Evolutionary conservation across 2,797 vertebrate species (phyloP).

Genomic region (Paratrypauchen microcephalus): DNA sequence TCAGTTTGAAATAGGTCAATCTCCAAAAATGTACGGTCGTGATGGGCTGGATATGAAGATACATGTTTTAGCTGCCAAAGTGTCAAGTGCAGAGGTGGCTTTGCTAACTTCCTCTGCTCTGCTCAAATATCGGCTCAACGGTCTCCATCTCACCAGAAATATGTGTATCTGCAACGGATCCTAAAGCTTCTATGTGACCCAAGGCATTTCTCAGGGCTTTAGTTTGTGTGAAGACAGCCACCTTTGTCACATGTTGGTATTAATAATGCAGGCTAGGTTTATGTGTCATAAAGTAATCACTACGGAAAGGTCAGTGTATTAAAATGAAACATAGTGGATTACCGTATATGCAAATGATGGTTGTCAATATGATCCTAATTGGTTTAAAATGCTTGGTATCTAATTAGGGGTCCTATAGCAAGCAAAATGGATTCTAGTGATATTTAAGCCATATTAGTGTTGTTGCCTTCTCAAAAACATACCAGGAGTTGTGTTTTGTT

Average conservation of each 20-base stretch:
- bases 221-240: slow-evolving; percentile 39
- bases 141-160: slow-evolving; percentile 60
- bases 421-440: background rate
- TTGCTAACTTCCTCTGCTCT: slow-evolving; percentile 34
- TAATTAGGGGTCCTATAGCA: background rate
- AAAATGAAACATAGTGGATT: background rate
- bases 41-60: slow-evolving; percentile 4
- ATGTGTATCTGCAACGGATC: slow-evolving; percentile 54
- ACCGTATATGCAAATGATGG: background rate
- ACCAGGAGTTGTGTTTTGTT: too few relatives aligned
- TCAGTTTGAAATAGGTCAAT: slow-evolving; percentile 8
- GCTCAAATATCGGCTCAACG: slow-evolving; percentile 54
- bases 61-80: slow-evolving; percentile 22
- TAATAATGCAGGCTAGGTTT: slow-evolving; percentile 27
- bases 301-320: background rate
- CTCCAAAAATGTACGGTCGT: background rate
- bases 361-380: background rate
- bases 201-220: slow-evolving; percentile 52
- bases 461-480: too few relatives aligned
- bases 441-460: too few relatives aligned
- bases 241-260: slow-evolving; percentile 55
- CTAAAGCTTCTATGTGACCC: slow-evolving; percentile 49
- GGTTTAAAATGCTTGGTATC: background rate
- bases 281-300: slow-evolving; percentile 34
- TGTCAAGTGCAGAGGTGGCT: slow-evolving; percentile 28